Conservation (phyloP, 2,113 vertebrate genomes). For the Tichodroma muraria region DNA sequence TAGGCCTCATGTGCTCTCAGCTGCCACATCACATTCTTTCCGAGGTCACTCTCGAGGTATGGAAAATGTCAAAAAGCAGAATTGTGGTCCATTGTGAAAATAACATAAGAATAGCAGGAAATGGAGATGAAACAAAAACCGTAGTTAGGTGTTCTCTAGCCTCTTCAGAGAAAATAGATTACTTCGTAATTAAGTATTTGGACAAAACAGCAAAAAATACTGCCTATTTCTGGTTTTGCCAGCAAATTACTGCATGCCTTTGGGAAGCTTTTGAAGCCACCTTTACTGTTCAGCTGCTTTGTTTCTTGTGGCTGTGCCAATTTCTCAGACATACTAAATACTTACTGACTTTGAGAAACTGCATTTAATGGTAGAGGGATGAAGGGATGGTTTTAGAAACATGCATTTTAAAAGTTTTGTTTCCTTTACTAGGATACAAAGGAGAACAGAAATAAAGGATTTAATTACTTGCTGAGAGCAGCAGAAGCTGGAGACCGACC, state of each 20-base stretch:
- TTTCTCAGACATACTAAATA: not conserved
- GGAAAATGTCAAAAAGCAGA: not conserved
- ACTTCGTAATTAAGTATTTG: not conserved
- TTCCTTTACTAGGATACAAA: conserved; percentile 77
- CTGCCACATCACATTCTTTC: conserved; percentile 91
- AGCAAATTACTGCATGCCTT: not conserved
- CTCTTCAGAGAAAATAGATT: not conserved
- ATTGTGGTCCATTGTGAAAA: not conserved
- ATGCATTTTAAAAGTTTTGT: not conserved
- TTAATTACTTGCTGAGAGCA: conserved; percentile 84
- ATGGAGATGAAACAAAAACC: not conserved
- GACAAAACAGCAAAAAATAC: not conserved
- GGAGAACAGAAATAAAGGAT: conserved; percentile 85
- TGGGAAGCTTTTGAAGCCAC: not conserved
- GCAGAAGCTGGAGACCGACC: conserved; percentile 90
- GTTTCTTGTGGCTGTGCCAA: not conserved
- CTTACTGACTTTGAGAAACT: not conserved
- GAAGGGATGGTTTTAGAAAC: not conserved
- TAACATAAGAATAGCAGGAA: not conserved
- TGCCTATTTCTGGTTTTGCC: not conserved
- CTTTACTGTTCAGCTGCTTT: not conserved
- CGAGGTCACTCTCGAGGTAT: conserved; percentile 82
- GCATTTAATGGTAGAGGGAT: not conserved
- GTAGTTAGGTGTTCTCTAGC: not conserved
- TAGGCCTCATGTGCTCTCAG: conserved; percentile 87